Conservation (phyloP, 2,888 invertebrate species). For the Schizaphis graminum region DNA sequence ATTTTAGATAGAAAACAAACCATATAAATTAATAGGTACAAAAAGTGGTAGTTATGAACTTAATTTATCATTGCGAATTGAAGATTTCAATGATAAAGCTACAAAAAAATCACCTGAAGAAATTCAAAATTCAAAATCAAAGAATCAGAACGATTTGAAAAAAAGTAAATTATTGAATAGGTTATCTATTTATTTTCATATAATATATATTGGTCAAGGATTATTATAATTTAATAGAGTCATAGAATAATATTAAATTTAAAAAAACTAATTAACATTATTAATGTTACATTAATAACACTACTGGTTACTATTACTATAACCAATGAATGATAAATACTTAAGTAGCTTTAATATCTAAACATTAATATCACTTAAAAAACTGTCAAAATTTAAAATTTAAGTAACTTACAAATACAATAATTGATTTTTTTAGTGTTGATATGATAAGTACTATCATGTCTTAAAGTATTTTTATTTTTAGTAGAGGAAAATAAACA, state of each 20-base stretch:
- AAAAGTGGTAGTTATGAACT: conserved; percentile 40
- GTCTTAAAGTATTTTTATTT: background rate
- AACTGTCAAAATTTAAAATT: background rate
- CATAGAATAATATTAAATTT: no score
- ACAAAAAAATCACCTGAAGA: background rate
- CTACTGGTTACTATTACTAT: background rate
- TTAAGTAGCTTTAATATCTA: background rate
- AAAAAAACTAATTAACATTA: background rate
- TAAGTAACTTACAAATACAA: background rate
- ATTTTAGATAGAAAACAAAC: conserved; percentile 47
- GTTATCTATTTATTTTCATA: background rate
- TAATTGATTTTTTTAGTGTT: background rate
- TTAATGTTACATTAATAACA: background rate
- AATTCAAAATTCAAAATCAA: background rate
- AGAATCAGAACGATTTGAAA: background rate
- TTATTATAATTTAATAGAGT: background rate
- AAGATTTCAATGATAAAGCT: conserved; percentile 25
- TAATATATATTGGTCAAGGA: background rate
- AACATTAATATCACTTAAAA: background rate
- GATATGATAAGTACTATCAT: background rate
- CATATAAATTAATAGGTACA: conserved; percentile 50
- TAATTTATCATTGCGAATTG: conserved; percentile 52
- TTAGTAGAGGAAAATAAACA: background rate
- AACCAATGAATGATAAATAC: background rate
- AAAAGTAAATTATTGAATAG: background rate